Base-by-base conservation (phyloP, 2,113 vertebrate species). In the Scomber scombrus region DNA sequence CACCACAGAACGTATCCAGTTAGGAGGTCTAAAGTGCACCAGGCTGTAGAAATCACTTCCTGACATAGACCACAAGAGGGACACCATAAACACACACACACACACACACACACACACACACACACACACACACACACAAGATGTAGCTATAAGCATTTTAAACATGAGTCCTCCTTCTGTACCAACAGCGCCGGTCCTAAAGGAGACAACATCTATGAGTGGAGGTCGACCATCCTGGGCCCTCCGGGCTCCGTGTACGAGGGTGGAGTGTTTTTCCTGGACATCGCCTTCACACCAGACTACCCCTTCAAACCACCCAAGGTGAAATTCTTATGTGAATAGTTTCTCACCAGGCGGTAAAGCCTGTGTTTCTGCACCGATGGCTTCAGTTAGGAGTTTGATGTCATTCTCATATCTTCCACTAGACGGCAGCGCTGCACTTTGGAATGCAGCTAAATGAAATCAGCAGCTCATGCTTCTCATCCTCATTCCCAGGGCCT, bases 241-340 rank as follows among this genome's bases (percentile, higher is more conserved):
- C 34, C 34, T 40, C 34, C 34, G 8, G 34, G 34, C 34, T 40
- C 34, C 34, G 34, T 40, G 34, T 40, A 98, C 31, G 97, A 99
- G 94, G 97, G 97, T 86, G 97, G 97, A 0, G 97, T 98, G 80
- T 99, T 99, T 91, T 99, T 98, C 94, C 95, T 98, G 93, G 97
- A 99, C 95, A 98, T 99, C 85, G 97, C 97, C 72, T 98, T 99
- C 96, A 98, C 97, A 75, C 97, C 97, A 73, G 97, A 99, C 94
- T 98, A 99, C 95, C 97, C 97, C 90, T 99, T 99, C 94, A 99
- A 99, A 89, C 97, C 97, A 89, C 97, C 97, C 92, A 99, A 99
- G 97, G 97, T 98, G 93, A 95, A 92, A 69, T 40, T 9, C 50
- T 5, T 3, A 0, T 4, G 9, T 43, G 19, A 50, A 29, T 13